Conservation (phyloP, 1,140 invertebrate genomes). For the Agraylea sexmaculata region DNA sequence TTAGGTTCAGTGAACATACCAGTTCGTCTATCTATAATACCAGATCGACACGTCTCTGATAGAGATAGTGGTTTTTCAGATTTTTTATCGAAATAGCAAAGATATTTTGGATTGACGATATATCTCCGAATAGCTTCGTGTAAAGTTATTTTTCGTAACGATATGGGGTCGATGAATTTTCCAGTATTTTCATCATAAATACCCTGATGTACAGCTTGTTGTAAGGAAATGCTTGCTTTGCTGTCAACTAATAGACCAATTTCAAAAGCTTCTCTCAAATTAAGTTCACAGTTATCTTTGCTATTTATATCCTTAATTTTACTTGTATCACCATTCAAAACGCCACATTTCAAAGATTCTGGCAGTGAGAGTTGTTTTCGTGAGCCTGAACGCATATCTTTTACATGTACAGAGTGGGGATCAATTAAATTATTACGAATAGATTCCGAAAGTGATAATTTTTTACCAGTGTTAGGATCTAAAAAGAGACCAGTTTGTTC, state of each 20-base stretch:
- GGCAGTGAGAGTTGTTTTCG: conserved; percentile 62
- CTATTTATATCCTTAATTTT: conserved; percentile 57
- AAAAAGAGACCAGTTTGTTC: conserved; percentile 62
- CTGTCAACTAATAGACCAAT: conserved; percentile 68
- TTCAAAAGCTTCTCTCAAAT: conserved; percentile 70
- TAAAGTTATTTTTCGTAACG: conserved; percentile 63
- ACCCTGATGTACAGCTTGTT: conserved; percentile 76
- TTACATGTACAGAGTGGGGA: conserved; percentile 69
- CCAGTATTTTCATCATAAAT: conserved; percentile 69
- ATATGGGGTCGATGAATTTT: conserved; percentile 69
- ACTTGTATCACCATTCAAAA: conserved; percentile 62
- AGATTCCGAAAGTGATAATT: conserved; percentile 62
- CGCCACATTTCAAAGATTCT: conserved; percentile 61
- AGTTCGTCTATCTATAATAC: conserved; percentile 69
- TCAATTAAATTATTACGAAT: conserved; percentile 65
- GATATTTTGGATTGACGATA: conserved; percentile 64
- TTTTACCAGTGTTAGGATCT: conserved; percentile 63
- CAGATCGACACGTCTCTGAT: conserved; percentile 64
- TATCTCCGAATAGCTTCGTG: conserved; percentile 73
- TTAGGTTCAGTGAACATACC: conserved; percentile 67
- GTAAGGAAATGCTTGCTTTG: conserved; percentile 70
- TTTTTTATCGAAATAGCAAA: conserved; percentile 68
- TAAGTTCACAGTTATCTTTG: conserved; percentile 54
- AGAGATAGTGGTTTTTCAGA: conserved; percentile 56
- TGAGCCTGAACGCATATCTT: conserved; percentile 63